Evolutionary conservation across 1,140 invertebrate species (phyloP).

Genomic region (Aphelinus certus): DNA sequence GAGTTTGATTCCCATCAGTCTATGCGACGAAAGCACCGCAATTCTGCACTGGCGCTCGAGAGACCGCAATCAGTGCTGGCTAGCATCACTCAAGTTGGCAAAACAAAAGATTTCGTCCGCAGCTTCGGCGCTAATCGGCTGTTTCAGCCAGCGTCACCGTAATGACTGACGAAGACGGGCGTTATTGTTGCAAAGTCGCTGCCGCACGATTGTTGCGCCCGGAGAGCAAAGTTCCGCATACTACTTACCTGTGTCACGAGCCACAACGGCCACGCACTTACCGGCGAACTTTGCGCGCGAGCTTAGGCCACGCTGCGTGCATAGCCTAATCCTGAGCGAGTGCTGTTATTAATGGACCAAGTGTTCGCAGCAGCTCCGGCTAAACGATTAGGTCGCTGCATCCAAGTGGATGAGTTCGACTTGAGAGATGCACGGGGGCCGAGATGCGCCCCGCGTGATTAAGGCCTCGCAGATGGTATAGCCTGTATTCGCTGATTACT

Average conservation of each 20-base stretch:
- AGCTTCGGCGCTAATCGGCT: not conserved
- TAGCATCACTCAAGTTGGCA: no score
- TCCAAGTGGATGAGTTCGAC: conserved; percentile 31
- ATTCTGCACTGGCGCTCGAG: no score
- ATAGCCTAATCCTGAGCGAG: conserved; percentile 39
- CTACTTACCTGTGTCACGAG: conserved; percentile 43
- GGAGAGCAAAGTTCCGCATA: conserved; percentile 10
- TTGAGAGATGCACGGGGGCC: not conserved
- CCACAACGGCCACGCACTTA: conserved; percentile 50
- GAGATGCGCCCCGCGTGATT: not conserved
- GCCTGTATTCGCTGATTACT: no score
- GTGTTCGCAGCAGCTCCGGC: conserved; percentile 1
- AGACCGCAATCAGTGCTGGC: no score
- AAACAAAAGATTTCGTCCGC: no score
- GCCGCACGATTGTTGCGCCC: not conserved
- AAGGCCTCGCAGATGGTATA: no score
- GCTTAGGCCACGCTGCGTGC: not conserved
- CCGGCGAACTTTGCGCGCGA: conserved; percentile 1
- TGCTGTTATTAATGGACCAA: conserved; percentile 43
- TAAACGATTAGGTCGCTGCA: conserved; percentile 23
- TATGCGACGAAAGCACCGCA: no score
- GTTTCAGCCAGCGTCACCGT: not conserved
- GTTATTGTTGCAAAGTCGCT: conserved; percentile 18
- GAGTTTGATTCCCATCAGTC: no score
- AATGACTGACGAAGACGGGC: not conserved